Evolutionary conservation across 2,888 invertebrate species (phyloP).

Genomic region (Auanema freiburgensis): DNA sequence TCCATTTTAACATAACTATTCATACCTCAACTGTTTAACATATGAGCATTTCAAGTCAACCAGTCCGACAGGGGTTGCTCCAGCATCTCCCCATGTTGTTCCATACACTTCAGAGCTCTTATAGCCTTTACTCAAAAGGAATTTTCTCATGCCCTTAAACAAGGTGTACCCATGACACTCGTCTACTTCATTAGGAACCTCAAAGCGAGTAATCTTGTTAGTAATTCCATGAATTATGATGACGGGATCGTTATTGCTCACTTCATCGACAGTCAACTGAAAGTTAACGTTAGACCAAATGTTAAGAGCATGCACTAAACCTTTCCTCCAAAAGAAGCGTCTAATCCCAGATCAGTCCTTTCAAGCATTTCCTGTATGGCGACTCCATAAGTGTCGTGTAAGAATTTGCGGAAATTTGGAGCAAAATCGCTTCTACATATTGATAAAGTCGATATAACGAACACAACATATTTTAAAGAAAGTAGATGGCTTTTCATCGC

Average conservation of each 20-base stretch:
- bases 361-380: conserved; percentile 51
- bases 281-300: not conserved
- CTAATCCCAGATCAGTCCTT: conserved; percentile 55
- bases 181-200: conserved; percentile 26
- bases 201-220: conserved; percentile 55
- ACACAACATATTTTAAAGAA: too few relatives aligned
- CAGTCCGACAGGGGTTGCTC: conserved; percentile 55
- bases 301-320: conserved; percentile 8
- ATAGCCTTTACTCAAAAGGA: conserved; percentile 50
- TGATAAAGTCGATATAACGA: too few relatives aligned
- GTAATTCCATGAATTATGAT: conserved; percentile 63
- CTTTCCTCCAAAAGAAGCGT: conserved; percentile 57
- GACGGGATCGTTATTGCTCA: conserved; percentile 48
- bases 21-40: conserved; percentile 58
- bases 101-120: conserved; percentile 54
- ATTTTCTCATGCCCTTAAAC: conserved; percentile 47
- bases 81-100: conserved; percentile 63
- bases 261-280: conserved; percentile 20
- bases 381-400: conserved; percentile 54
- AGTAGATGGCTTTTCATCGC: too few relatives aligned
- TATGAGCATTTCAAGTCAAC: conserved; percentile 63
- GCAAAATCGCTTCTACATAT: conserved; percentile 36
- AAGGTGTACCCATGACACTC: not conserved
- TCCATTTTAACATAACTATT: conserved; percentile 1
- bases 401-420: conserved; percentile 48